A percentile compares a stretch with the other conserved stretches of the same genome.
Conservation (phyloP, 1,140 invertebrate genomes). For the Nylanderia fulva region DNA sequence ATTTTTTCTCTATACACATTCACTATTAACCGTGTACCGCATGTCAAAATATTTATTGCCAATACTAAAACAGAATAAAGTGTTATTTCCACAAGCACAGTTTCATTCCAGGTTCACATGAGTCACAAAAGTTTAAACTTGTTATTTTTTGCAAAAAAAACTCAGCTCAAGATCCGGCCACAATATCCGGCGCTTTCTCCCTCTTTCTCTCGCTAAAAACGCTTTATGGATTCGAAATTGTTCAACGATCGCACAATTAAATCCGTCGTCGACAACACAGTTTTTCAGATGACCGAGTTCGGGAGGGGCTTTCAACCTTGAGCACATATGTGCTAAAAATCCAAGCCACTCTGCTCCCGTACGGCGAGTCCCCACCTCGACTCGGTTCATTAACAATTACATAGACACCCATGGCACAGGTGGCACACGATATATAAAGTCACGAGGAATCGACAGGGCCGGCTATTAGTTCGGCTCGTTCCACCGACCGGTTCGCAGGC, state of each 20-base stretch:
- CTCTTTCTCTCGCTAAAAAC: not conserved
- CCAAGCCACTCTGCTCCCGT: slow-evolving; percentile 17
- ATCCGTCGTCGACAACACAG: not conserved
- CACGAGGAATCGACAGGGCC: slow-evolving; percentile 62
- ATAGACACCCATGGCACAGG: slow-evolving; percentile 55
- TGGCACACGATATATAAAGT: slow-evolving; percentile 74
- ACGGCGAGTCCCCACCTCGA: slow-evolving; percentile 51
- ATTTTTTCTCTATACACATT: too few relatives aligned
- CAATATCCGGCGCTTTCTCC: not conserved
- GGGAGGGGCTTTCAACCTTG: slow-evolving; percentile 52
- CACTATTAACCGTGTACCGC: not conserved
- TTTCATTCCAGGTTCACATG: not conserved
- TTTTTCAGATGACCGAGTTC: slow-evolving; percentile 2
- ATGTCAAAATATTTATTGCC: not conserved
- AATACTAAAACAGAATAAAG: too few relatives aligned
- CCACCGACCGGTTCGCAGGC: slow-evolving; percentile 65
- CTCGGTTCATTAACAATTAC: slow-evolving; percentile 63
- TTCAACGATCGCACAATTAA: slow-evolving; percentile 10
- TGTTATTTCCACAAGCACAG: not conserved
- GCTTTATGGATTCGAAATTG: slow-evolving; percentile 4
- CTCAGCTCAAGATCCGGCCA: not conserved
- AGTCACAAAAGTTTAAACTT: not conserved
- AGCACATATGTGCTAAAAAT: slow-evolving; percentile 21
- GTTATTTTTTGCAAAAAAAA: not conserved
- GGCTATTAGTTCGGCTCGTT: slow-evolving; percentile 74